Percentiles rank a stretch among this genome's conserved stretches.
phyloP scores from a whole-genome alignment of 2,113 vertebrate genomes.

The Anguilla japonica region DNA sequence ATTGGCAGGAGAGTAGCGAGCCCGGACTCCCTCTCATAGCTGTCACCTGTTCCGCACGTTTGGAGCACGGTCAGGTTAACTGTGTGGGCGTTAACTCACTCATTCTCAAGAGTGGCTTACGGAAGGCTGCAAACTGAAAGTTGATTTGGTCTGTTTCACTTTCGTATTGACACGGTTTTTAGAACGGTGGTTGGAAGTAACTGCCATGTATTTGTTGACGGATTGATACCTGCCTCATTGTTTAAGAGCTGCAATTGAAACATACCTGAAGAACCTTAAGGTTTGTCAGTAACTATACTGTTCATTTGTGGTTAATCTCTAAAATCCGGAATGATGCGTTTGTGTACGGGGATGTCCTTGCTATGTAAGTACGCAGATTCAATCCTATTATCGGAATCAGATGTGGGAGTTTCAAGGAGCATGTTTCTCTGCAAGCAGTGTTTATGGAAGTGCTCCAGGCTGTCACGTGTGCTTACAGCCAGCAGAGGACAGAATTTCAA shows the following conservation, averaged over 20 bases:
- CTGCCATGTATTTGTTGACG: too few relatives aligned
- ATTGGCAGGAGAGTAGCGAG: background rate
- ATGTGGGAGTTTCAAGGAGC: background rate
- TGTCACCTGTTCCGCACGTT: slow-evolving; percentile 22
- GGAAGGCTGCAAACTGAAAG: too few relatives aligned
- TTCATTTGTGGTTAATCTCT: background rate
- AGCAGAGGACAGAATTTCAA: background rate
- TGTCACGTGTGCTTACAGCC: background rate
- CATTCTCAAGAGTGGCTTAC: background rate
- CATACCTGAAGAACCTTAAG: too few relatives aligned
- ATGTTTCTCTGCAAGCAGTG: background rate
- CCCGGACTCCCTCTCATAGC: background rate
- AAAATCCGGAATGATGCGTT: background rate
- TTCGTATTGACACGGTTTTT: background rate
- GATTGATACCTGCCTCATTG: too few relatives aligned
- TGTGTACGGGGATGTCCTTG: background rate
- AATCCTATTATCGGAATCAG: too few relatives aligned
- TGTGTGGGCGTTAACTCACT: background rate
- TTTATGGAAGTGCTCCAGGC: background rate
- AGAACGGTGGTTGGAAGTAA: too few relatives aligned
- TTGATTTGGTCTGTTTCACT: background rate
- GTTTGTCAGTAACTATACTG: too few relatives aligned
- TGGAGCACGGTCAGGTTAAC: background rate
- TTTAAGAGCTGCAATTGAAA: too few relatives aligned
- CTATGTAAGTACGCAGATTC: background rate